These are phyloP conservation scores for Andrena camellia DNA, from an alignment of 2,888 invertebrate species.

Conservation along the genomic window DNA sequence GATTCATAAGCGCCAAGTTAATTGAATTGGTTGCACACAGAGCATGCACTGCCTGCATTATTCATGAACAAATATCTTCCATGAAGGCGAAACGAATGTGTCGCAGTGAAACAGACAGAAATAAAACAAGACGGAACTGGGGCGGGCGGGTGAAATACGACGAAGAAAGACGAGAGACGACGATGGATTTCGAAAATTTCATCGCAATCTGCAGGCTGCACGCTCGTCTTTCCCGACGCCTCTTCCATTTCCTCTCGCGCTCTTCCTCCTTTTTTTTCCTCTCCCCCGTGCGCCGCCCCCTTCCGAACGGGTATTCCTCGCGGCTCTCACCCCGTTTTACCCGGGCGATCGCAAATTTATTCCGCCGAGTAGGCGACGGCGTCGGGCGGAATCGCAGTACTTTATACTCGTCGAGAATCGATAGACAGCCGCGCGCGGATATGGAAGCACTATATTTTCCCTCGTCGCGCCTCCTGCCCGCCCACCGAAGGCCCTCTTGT, in stretches of 20 bases:
- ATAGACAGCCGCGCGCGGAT: constrained; percentile 78
- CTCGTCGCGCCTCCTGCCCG: constrained; percentile 72
- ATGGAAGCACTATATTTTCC: constrained; percentile 77
- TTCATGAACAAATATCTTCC: background rate
- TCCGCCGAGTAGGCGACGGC: constrained; percentile 81
- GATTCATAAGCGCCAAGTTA: background rate
- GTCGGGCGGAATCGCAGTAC: constrained; percentile 80
- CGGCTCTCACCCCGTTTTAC: constrained; percentile 72
- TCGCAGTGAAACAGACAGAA: background rate
- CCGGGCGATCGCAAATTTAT: constrained; percentile 83
- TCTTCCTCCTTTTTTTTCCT: constrained; percentile 50
- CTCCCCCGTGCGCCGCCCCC: constrained; percentile 32
- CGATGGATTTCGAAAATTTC: constrained; percentile 66
- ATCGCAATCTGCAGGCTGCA: constrained; percentile 52
- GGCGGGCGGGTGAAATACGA: constrained; percentile 17
- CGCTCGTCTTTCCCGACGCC: constrained; percentile 65
- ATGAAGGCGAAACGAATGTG: background rate
- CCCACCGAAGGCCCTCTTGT: constrained; percentile 75
- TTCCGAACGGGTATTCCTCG: constrained; percentile 61
- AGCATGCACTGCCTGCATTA: background rate
- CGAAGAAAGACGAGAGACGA: constrained; percentile 36
- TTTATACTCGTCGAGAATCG: constrained; percentile 82
- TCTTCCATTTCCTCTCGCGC: constrained; percentile 68
- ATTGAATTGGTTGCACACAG: no score
- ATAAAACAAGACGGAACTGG: constrained; percentile 18